phyloP scores from a whole-genome alignment of 2,113 vertebrate species.

The Cairina moschata region DNA sequence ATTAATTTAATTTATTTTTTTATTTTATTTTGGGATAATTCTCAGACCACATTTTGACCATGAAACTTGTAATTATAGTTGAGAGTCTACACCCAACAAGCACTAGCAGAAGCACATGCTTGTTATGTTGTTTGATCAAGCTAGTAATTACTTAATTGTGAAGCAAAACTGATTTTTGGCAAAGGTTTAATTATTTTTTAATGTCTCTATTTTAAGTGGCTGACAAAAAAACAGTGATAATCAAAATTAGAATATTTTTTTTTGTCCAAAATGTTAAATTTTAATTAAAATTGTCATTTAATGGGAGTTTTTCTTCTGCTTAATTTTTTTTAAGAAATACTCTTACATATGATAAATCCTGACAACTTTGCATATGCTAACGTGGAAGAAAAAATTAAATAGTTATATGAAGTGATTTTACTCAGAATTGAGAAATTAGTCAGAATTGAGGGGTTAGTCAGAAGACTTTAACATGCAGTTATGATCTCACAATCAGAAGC shows the following conservation, averaged over 20 bases:
- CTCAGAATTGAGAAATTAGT: not conserved
- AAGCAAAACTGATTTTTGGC: not conserved
- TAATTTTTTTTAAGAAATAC: not conserved
- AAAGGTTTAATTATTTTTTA: not conserved
- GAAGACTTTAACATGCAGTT: not conserved
- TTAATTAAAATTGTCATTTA: not conserved
- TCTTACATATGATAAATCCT: not conserved
- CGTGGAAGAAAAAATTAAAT: not conserved
- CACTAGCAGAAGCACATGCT: not conserved
- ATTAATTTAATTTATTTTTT: not conserved
- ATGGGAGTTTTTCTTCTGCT: accelerated
- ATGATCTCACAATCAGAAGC: not conserved
- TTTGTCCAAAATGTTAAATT: not conserved
- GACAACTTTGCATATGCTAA: not conserved
- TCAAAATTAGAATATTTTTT: not conserved
- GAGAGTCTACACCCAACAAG: not conserved
- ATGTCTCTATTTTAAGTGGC: not conserved
- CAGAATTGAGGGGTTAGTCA: not conserved
- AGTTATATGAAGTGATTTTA: not conserved
- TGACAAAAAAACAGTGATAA: not conserved
- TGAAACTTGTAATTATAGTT: not conserved
- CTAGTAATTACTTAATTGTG: not conserved
- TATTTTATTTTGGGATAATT: not conserved
- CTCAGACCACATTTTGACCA: not conserved
- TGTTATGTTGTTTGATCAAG: not conserved